Evolutionary conservation across 2,888 invertebrate species (phyloP).

Genomic region (Cosmia pyralina): DNA sequence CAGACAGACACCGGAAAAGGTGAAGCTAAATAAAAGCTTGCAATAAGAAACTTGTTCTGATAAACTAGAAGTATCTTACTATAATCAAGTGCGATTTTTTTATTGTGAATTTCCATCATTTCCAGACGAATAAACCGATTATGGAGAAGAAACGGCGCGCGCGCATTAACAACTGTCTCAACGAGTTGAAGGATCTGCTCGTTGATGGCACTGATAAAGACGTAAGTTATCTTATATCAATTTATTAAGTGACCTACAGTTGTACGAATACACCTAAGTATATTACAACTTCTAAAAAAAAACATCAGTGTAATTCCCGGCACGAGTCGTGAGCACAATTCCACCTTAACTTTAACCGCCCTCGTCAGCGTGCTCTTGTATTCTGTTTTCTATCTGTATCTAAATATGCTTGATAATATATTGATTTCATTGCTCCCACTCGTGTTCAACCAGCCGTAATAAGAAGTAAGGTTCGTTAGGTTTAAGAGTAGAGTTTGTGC

Average conservation of each 20-base stretch:
- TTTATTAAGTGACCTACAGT: neutral
- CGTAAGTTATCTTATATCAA: constrained; percentile 90
- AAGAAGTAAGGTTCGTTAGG: too few relatives aligned
- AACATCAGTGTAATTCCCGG: too few relatives aligned
- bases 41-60: neutral
- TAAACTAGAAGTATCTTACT: neutral
- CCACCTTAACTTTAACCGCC: too few relatives aligned
- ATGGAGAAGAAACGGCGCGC: constrained; percentile 98
- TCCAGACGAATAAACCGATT: constrained; percentile 97
- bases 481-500: too few relatives aligned
- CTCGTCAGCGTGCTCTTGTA: too few relatives aligned
- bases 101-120: constrained; percentile 18
- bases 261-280: neutral
- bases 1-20: too few relatives aligned
- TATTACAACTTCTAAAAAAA: neutral
- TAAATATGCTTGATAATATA: too few relatives aligned
- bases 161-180: constrained; percentile 96
- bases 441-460: too few relatives aligned
- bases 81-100: neutral
- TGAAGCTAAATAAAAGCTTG: too few relatives aligned
- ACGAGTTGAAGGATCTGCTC: constrained; percentile 96
- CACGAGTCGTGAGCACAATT: too few relatives aligned
- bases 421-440: too few relatives aligned
- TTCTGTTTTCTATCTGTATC: too few relatives aligned
- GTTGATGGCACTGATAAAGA: constrained; percentile 96